Conservation (phyloP, 64 coral and sea anemone species). For the Cladopsammia gracilis region DNA sequence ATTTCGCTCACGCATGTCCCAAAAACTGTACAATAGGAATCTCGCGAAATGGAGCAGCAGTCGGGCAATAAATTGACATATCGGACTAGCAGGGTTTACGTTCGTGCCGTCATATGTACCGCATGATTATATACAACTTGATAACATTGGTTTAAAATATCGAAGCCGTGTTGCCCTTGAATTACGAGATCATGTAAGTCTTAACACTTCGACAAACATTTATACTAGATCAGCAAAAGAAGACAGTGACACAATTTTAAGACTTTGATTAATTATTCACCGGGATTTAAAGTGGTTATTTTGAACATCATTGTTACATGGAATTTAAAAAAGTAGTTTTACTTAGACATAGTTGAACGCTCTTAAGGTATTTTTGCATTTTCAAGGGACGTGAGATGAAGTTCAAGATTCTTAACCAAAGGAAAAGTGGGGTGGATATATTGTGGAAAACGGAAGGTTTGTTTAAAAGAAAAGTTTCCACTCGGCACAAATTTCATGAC, state of each 20-base stretch:
- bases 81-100: neutral
- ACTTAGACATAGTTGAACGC: neutral
- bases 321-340: slow-evolving; percentile 42
- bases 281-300: neutral
- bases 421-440: neutral
- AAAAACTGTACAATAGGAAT: neutral
- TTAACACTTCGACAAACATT: neutral
- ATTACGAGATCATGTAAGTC: neutral
- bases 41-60: neutral
- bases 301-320: neutral
- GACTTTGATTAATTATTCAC: neutral
- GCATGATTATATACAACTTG: neutral
- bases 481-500: neutral
- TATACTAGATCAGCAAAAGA: neutral
- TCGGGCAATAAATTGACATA: neutral
- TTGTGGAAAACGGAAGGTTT: neutral
- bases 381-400: neutral
- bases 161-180: neutral
- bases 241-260: neutral
- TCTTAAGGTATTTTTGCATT: neutral
- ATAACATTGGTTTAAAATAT: slow-evolving; percentile 17
- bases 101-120: neutral
- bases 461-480: neutral
- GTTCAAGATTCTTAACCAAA: neutral
- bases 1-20: neutral